Percentiles rank a stretch among this genome's conserved stretches.
These are phyloP conservation scores for Chondrosia reniformis DNA, from an alignment of 37 sponge, comb jelly and placozoan species.

Conservation along the genomic window DNA sequence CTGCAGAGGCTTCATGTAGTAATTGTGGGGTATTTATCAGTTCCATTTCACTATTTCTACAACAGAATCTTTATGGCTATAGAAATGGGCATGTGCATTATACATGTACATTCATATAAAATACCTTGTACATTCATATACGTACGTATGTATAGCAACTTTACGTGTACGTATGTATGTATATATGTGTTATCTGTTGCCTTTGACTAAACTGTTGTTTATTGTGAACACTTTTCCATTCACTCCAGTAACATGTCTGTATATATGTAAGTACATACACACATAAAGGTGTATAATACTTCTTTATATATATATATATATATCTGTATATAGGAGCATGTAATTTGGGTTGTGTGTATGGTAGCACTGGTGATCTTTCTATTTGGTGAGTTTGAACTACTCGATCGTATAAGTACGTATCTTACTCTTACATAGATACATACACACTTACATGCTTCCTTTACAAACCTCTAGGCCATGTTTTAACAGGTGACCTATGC, in stretches of 20 bases:
- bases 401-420: too few relatives aligned
- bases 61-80: too few relatives aligned
- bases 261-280: neutral
- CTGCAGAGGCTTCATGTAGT: too few relatives aligned
- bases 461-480: too few relatives aligned
- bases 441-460: too few relatives aligned
- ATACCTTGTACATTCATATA: neutral
- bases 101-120: neutral
- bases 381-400: constrained; percentile 55
- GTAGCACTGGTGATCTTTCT: constrained; percentile 53
- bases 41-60: too few relatives aligned
- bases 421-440: too few relatives aligned
- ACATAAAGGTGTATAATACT: neutral
- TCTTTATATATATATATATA: neutral
- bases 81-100: too few relatives aligned
- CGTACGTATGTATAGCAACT: neutral
- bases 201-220: neutral
- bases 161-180: neutral
- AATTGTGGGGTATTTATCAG: too few relatives aligned
- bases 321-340: constrained; percentile 67
- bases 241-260: neutral
- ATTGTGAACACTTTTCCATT: neutral
- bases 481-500: too few relatives aligned
- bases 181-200: neutral
- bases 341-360: constrained; percentile 78